These are phyloP conservation scores for Oscheius onirici DNA, from an alignment of 2,888 invertebrate genomes.

Conservation along the genomic window DNA sequence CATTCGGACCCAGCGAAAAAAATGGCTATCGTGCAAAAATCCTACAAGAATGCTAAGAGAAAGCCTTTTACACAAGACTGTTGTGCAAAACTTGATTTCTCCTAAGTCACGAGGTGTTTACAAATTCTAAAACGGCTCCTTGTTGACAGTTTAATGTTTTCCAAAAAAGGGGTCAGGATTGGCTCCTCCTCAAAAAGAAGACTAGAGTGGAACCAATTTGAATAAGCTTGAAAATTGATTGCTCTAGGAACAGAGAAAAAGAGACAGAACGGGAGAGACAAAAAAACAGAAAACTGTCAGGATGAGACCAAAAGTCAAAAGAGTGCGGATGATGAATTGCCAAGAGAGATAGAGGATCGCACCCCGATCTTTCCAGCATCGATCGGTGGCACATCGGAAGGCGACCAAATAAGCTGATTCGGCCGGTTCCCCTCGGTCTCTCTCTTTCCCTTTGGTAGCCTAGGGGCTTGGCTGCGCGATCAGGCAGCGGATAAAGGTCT, in stretches of 20 bases:
- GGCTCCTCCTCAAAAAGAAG: no score
- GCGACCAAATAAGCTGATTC: constrained; percentile 32
- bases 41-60: no score
- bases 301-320: neutral
- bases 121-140: no score
- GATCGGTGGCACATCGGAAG: constrained; percentile 31
- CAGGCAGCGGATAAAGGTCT: constrained; percentile 31
- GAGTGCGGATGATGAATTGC: constrained; percentile 10
- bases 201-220: neutral
- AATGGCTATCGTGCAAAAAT: no score
- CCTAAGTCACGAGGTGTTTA: no score
- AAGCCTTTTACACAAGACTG: no score
- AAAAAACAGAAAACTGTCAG: neutral
- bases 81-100: no score
- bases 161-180: no score
- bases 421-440: constrained; percentile 17
- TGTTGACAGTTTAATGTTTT: no score
- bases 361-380: constrained; percentile 5
- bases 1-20: no score
- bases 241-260: neutral
- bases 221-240: neutral
- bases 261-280: neutral
- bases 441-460: no score
- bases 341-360: neutral
- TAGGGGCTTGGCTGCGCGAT: constrained; percentile 8